Evolutionary conservation across 2,113 vertebrate species (phyloP).

Genomic region (Pycnonotus jocosus): DNA sequence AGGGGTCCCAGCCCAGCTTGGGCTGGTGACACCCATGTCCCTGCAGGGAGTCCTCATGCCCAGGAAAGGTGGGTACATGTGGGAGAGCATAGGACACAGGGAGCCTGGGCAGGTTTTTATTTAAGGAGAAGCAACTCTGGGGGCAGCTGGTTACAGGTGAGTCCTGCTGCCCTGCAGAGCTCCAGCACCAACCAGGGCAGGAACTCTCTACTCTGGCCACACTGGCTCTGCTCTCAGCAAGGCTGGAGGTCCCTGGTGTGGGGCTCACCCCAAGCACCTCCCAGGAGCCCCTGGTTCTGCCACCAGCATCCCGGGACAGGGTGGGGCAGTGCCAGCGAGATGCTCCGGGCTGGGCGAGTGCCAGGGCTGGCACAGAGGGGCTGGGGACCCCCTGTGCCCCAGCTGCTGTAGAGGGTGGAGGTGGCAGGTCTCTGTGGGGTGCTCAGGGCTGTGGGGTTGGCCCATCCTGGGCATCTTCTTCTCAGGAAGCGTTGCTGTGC

Average conservation of each 20-base stretch:
- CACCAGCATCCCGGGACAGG: accelerated
- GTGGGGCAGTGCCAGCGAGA: accelerated
- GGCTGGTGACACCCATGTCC: accelerated
- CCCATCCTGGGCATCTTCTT: neutral
- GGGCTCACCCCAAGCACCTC: neutral
- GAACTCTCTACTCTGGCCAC: neutral
- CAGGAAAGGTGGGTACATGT: accelerated
- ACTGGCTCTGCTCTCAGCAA: accelerated
- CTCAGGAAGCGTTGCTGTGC: neutral
- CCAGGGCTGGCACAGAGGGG: neutral
- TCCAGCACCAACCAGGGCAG: neutral
- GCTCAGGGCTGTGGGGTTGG: neutral
- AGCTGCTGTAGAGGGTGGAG: neutral
- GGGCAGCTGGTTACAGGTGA: neutral
- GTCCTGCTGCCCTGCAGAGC: neutral
- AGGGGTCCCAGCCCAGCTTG: neutral
- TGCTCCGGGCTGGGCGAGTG: accelerated
- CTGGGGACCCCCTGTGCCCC: neutral
- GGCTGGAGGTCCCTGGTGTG: neutral
- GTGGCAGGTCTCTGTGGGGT: neutral
- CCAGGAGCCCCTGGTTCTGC: accelerated
- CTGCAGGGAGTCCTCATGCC: neutral
- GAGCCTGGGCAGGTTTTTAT: constrained; percentile 15
- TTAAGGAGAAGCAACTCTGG: neutral
- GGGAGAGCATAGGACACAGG: neutral